A percentile compares a stretch with the other conserved stretches of the same genome.
These are phyloP conservation scores for Uropsilus gracilis DNA, from an alignment of 2,113 vertebrate genomes.

Conservation along the genomic window DNA sequence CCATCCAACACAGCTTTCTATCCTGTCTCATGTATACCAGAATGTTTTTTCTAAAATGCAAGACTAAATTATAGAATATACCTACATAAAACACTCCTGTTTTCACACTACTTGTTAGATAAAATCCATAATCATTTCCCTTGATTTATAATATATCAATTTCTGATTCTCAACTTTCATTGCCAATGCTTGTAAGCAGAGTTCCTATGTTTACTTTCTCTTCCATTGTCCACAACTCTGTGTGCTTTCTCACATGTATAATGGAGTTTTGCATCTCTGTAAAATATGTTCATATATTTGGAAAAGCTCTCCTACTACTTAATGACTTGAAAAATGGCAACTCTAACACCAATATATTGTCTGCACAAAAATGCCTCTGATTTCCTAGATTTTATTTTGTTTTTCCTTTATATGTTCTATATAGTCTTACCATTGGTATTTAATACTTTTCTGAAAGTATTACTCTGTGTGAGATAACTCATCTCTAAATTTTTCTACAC, in stretches of 20 bases:
- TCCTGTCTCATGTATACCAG: not conserved
- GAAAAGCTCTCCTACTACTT: not conserved
- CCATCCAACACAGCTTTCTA: not conserved
- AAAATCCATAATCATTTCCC: not conserved
- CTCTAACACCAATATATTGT: not conserved
- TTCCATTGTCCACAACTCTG: not conserved
- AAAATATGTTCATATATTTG: not conserved
- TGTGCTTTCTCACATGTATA: not conserved
- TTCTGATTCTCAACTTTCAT: not conserved
- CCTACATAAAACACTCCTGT: not conserved
- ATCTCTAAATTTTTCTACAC: not conserved
- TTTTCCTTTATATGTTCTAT: not conserved
- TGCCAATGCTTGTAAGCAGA: not conserved
- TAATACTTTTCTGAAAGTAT: not conserved
- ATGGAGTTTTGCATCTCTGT: not conserved
- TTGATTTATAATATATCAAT: not conserved
- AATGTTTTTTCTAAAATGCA: not conserved
- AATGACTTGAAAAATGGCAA: not conserved
- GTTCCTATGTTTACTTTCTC: not conserved
- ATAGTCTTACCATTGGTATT: not conserved
- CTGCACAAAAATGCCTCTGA: not conserved
- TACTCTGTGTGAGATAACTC: not conserved
- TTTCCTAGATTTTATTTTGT: not conserved
- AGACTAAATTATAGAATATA: not conserved
- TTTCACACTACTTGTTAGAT: not conserved